phyloP scores from a whole-genome alignment of 2,888 invertebrate species.

The Dynastes maya region DNA sequence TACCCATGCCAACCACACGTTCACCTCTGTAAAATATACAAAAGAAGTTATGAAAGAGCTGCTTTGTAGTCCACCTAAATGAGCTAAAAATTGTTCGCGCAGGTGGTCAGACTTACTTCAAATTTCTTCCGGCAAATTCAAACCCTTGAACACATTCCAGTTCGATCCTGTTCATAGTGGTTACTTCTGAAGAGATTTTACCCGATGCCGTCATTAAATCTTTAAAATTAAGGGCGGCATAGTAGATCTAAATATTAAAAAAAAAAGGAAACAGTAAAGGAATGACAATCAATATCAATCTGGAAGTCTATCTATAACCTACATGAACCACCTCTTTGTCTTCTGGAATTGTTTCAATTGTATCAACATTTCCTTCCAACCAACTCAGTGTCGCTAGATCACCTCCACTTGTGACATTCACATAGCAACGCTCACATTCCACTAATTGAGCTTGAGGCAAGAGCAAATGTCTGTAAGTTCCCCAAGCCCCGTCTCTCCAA shows the following conservation, averaged over 20 bases:
- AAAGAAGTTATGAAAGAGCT: not conserved
- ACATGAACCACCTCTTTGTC: too few species aligned
- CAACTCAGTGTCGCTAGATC: conserved; percentile 87
- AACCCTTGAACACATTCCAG: conserved; percentile 81
- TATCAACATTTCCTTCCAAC: conserved; percentile 78
- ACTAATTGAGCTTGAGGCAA: conserved; percentile 60
- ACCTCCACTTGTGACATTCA: conserved; percentile 83
- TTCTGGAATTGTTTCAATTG: not conserved
- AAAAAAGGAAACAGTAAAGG: not conserved
- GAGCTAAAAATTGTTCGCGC: not conserved
- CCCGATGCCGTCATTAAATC: conserved; percentile 96
- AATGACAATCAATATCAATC: not conserved
- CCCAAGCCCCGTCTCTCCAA: conserved; percentile 73
- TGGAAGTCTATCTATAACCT: not conserved
- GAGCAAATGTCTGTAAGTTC: conserved; percentile 64
- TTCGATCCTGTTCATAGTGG: conserved; percentile 77
- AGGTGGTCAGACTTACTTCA: conserved; percentile 51
- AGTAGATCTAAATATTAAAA: conserved; percentile 78
- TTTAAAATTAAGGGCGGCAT: conserved; percentile 91
- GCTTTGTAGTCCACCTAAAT: not conserved
- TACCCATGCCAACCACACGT: conserved; percentile 79
- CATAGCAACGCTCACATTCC: conserved; percentile 79
- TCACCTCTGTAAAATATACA: too few species aligned
- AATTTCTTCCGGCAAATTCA: conserved; percentile 77
- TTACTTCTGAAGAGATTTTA: conserved; percentile 87